Evolutionary conservation across 2,113 vertebrate species (phyloP).

Genomic region (Pomatostomus ruficeps): DNA sequence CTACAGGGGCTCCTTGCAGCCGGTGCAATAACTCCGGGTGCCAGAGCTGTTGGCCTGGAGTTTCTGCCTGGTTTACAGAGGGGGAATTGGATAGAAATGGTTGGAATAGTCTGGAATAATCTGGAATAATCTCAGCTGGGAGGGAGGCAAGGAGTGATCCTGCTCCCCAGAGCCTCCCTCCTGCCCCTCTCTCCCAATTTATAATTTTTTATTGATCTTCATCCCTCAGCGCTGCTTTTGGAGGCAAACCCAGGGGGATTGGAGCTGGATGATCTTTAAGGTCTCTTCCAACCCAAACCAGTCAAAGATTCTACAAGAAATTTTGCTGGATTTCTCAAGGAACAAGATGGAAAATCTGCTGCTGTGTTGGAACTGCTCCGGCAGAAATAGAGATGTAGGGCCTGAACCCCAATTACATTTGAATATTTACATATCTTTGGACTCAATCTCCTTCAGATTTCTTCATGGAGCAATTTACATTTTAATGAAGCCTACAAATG

Average conservation of each 20-base stretch:
- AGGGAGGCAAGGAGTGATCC: background rate
- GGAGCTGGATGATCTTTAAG: background rate
- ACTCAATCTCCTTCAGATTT: conserved; percentile 22
- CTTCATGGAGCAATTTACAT: conserved; percentile 14
- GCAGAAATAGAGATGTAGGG: conserved; percentile 26
- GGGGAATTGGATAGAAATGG: background rate
- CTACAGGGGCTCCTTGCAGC: background rate
- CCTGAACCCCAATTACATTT: conserved; percentile 24
- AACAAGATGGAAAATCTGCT: background rate
- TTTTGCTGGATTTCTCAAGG: background rate
- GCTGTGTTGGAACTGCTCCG: background rate
- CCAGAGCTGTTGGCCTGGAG: too few species aligned
- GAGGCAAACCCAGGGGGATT: background rate
- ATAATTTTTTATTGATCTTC: background rate
- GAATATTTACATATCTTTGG: conserved; percentile 38
- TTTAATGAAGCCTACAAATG: conserved; percentile 31
- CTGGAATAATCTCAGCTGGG: too few species aligned
- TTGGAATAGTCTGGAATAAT: too few species aligned
- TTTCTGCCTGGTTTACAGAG: background rate
- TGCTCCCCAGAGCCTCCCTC: background rate
- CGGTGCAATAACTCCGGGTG: background rate
- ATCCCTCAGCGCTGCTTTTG: background rate
- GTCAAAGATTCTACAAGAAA: background rate
- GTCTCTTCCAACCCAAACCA: background rate
- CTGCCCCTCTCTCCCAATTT: background rate